Evolutionary conservation across 2,113 vertebrate species (phyloP).

Genomic region (Nyctibius bracteatus): DNA sequence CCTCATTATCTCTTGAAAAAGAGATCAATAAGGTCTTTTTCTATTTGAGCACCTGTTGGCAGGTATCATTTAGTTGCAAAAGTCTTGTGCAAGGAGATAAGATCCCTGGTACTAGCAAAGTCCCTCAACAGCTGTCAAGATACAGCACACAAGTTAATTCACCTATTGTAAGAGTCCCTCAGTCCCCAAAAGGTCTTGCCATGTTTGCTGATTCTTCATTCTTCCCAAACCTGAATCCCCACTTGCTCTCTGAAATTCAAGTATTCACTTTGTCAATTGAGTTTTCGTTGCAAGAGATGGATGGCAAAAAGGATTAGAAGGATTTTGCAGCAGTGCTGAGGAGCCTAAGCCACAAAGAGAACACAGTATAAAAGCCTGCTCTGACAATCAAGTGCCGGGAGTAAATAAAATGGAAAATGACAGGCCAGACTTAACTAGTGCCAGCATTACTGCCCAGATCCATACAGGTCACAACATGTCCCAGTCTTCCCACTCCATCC

Average conservation of each 20-base stretch:
- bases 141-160: neutral
- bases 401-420: constrained; percentile 12
- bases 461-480: neutral
- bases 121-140: neutral
- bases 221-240: neutral
- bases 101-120: neutral
- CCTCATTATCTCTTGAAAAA: neutral
- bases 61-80: neutral
- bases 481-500: neutral
- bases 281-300: neutral
- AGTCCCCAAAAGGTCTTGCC: neutral
- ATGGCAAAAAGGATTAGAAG: constrained; percentile 18
- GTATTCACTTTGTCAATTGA: neutral
- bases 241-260: neutral
- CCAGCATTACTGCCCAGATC: neutral
- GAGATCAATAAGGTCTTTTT: neutral
- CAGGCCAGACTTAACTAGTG: neutral
- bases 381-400: neutral
- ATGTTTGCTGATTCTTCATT: neutral
- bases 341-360: neutral
- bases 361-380: neutral
- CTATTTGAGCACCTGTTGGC: neutral
- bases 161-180: neutral
- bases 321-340: neutral
- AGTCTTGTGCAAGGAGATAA: neutral